Evolutionary conservation across 2,888 invertebrate genomes (phyloP).

Genomic region (Drosophila conformis): DNA sequence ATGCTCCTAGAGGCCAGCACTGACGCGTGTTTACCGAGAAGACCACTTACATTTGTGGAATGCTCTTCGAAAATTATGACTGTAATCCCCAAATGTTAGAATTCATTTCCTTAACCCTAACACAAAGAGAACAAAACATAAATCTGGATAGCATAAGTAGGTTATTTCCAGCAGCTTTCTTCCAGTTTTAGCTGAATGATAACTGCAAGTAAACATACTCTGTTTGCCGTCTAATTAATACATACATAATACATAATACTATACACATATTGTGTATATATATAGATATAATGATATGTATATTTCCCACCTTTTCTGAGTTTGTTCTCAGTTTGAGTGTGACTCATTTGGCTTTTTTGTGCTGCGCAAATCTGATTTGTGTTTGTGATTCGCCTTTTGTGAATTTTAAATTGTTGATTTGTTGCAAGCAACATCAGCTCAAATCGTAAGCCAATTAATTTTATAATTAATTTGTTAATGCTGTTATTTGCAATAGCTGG

Average conservation of each 20-base stretch:
- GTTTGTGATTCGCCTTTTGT: background rate
- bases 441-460: background rate
- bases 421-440: background rate
- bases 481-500: background rate
- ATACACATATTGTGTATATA: no score
- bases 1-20: conserved; percentile 40
- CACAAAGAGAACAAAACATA: background rate
- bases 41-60: conserved; percentile 5
- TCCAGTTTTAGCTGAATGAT: background rate
- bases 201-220: background rate
- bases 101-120: background rate
- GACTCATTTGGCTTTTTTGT: background rate
- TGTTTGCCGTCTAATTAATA: background rate
- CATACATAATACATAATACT: no score
- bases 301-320: no score
- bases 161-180: background rate
- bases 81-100: conserved; percentile 12
- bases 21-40: conserved; percentile 28
- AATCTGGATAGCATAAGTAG: background rate
- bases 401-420: background rate
- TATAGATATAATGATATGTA: accelerated
- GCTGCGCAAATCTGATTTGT: background rate
- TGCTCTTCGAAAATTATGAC: background rate
- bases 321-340: background rate
- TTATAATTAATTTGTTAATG: background rate